phyloP scores from a whole-genome alignment of 2,888 invertebrate species.

The Chrysotoxum bicinctum region DNA sequence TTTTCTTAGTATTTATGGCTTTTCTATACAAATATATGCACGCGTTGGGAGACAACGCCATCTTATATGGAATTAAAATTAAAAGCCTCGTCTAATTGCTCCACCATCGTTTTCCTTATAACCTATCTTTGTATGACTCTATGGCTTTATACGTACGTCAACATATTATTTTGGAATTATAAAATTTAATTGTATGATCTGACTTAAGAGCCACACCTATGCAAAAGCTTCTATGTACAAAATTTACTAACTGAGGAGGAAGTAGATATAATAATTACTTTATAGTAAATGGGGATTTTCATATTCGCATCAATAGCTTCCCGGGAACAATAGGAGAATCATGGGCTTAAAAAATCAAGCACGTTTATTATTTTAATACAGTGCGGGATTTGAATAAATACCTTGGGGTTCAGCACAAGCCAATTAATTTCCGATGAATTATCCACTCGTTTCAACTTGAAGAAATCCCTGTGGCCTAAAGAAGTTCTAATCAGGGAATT shows the following conservation, averaged over 20 bases:
- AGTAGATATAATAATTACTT: background rate
- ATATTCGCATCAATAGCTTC: background rate
- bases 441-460: background rate
- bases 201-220: background rate
- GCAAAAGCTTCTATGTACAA: background rate
- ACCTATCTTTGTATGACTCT: background rate
- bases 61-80: constrained; percentile 3
- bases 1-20: background rate
- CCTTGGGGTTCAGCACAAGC: background rate
- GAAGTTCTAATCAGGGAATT: background rate
- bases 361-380: background rate
- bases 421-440: background rate
- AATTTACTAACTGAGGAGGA: background rate
- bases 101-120: background rate
- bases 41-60: background rate
- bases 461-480: background rate
- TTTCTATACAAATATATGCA: constrained; percentile 2
- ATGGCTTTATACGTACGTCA: background rate
- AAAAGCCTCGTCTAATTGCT: constrained; percentile 16
- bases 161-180: background rate
- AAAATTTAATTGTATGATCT: background rate
- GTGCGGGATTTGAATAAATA: background rate
- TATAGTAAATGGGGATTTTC: constrained; percentile 9
- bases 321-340: background rate
- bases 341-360: background rate